phyloP scores from a whole-genome alignment of 2,797 vertebrate species.

The Gymnothorax reevesii region DNA sequence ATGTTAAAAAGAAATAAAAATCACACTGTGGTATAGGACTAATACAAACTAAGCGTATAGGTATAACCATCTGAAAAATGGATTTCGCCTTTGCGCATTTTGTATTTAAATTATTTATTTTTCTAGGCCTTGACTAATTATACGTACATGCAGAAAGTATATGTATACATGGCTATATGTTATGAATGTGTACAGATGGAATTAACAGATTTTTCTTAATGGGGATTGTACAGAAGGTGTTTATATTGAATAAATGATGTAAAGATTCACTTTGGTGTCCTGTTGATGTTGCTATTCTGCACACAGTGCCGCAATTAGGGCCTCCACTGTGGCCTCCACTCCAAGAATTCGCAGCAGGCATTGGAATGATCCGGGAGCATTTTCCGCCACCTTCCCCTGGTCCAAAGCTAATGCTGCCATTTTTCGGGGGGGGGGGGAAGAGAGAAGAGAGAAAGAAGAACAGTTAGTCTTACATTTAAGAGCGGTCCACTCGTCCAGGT shows the following conservation, averaged over 20 bases:
- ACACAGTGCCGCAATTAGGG: conserved; percentile 66
- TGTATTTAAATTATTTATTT: conserved; percentile 96
- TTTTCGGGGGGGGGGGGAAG: not conserved
- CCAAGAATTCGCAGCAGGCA: conserved; percentile 76
- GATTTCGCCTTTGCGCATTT: conserved; percentile 79
- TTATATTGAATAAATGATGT: conserved; percentile 80
- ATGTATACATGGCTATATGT: conserved; percentile 61
- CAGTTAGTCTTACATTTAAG: too few species aligned
- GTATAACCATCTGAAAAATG: conserved; percentile 64
- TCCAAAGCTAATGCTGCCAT: conserved; percentile 62
- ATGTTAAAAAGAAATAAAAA: conserved; percentile 56
- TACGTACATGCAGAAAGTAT: conserved; percentile 56
- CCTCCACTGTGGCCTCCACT: conserved; percentile 78
- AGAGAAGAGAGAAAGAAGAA: too few species aligned
- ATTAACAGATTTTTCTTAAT: conserved; percentile 70
- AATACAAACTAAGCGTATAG: conserved; percentile 55
- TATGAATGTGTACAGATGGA: conserved; percentile 67
- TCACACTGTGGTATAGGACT: conserved; percentile 69
- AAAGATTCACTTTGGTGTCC: conserved; percentile 50
- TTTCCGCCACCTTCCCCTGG: conserved; percentile 40
- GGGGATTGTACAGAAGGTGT: conserved; percentile 71
- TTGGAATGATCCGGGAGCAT: conserved; percentile 67
- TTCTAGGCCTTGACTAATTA: conserved; percentile 74
- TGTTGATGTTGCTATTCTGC: not conserved
- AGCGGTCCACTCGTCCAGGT: too few species aligned